phyloP scores from a whole-genome alignment of 2,888 invertebrate genomes.

The Cenopis cana region DNA sequence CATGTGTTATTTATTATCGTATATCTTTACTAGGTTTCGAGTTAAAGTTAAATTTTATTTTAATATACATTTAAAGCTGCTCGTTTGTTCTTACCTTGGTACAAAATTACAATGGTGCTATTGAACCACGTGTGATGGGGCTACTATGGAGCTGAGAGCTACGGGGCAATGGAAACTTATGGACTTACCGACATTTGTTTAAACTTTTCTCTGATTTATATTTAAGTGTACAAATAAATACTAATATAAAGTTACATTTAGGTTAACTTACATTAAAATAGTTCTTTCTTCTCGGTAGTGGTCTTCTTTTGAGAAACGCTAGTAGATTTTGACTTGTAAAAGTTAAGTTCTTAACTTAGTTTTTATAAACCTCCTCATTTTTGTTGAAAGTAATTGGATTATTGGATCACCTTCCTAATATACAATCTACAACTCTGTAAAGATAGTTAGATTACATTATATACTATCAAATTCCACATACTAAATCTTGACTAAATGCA shows the following conservation, averaged over 20 bases:
- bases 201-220: background rate
- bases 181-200: slow-evolving; percentile 16
- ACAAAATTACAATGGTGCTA: slow-evolving; percentile 42
- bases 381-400: background rate
- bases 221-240: too few species aligned
- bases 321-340: too few species aligned
- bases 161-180: background rate
- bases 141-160: slow-evolving; percentile 31
- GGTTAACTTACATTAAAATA: too few species aligned
- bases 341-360: too few species aligned
- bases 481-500: too few species aligned
- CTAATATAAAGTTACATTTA: too few species aligned
- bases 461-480: too few species aligned
- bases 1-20: background rate
- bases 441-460: too few species aligned
- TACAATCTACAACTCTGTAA: too few species aligned
- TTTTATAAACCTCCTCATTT: background rate
- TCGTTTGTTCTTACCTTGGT: slow-evolving; percentile 31
- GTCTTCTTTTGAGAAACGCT: too few species aligned
- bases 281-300: too few species aligned
- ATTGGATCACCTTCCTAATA: too few species aligned
- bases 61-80: slow-evolving; percentile 38
- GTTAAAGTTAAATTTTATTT: slow-evolving; percentile 21
- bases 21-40: background rate
- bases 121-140: slow-evolving; percentile 44